Evolutionary conservation across 2,888 invertebrate species (phyloP), one percentile per base, ranked within the genome.

Genomic region (Drosophila mercatorum): DNA sequence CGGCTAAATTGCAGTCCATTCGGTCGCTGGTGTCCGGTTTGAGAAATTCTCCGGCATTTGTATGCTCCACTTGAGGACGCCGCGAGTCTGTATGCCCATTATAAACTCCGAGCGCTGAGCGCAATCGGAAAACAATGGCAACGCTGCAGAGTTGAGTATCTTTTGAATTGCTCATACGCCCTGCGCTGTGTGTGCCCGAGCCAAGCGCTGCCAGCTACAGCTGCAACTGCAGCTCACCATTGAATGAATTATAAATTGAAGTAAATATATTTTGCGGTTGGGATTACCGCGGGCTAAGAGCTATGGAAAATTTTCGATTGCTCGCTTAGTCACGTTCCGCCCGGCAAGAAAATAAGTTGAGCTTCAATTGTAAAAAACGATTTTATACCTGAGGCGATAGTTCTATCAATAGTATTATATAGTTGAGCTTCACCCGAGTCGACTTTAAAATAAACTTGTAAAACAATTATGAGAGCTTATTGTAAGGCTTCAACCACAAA

Each of bases 171-270:
- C 72, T 69, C 76, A 76, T 69, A 76, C 62, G 68, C 64, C 51
- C 26, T 8, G 11, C 5, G 2, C 22, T 8, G 46, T 61, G 72
- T 72, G 43, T 26, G 70, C 53, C 52, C 44, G 52, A 6, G 11
- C 57, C 53, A 55, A 59, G 52, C 59, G 56, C 56, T 38, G 22
- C 26, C 53, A 59, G 58, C 64, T 49, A 43, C 46, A 22, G 22
- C 22, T 22, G 11, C n/a, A 2, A 22, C 49, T 43, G 38, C 55
- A 46, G 47, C 59, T 38, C 57, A 6, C 22, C 17, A 65, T 51
- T 60, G 63, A 49, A 73, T 80, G 79, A 80, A 80, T 80, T 80
- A 80, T 80, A 80, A 77, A 80, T 80, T 77, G 75, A 38, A 63
- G 75, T 75, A 72, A 80, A 80, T 80, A 78, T 78, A 78, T 76